Evolutionary conservation across 2,113 vertebrate species (phyloP), one percentile per base, ranked within the genome.

Genomic region (Gobio gobio): DNA sequence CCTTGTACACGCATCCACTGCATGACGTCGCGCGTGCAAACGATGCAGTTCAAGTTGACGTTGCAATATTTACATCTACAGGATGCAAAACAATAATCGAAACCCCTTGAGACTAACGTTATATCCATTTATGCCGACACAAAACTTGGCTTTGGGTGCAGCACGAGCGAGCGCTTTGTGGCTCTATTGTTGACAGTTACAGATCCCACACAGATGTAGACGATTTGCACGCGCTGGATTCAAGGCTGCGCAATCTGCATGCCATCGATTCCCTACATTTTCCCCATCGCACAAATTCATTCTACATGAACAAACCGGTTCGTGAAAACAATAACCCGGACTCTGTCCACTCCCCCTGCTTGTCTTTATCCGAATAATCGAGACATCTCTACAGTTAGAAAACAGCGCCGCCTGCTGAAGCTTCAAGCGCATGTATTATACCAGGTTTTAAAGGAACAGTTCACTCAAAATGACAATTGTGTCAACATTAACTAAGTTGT

Each of bases 121-220:
- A 22, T 26, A 49, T 70, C 6, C 49, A 24, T 26, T 56, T 56
- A 83, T 51, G 7, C 29, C 20, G 66, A 58, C 49, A 7, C 13
- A 66, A 83, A 83, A 83, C 81, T 72, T 72, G 80, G 49, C 29
- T 72, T 54, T 72, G 45, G 79, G 47, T 72, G 80, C 49, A 56
- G 66, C 66, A 51, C 49, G 63, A 33, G 3, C 47, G 66, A 58
- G 80, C 47, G 66, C 80, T 24, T 33, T 22, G 59, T 6, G 49
- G 24, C 26, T 43, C 49, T 83, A 58, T 83, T 83, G 81, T 83
- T 72, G 64, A 82, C 80, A 70, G 26, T 49, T 64, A 36, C 9
- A 4, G 49, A 83, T 72, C 49, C 33, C 49, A 7, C 51, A 18
- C 10, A n/a, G 64, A 82, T 72, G 63, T 18, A 56, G 22, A 43